Conservation (phyloP, 2,888 invertebrate species). For the Podabrus alpinus region DNA sequence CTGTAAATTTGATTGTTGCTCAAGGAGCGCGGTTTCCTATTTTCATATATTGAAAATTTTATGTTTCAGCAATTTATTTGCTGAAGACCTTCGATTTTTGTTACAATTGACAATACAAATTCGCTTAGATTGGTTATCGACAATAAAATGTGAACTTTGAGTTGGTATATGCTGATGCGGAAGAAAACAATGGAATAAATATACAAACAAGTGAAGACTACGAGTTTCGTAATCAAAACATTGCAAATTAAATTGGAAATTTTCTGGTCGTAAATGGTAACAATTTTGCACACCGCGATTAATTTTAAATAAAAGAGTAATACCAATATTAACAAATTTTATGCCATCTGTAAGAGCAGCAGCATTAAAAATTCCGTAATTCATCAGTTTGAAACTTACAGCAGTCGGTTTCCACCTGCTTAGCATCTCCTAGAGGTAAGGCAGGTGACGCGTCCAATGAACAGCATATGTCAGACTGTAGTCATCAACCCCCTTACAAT, state of each 20-base stretch:
- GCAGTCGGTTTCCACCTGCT: conserved; percentile 27
- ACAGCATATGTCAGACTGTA: conserved; percentile 21
- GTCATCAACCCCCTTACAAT: conserved; percentile 6
- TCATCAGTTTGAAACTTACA: conserved; percentile 5
- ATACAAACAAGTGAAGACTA: neutral
- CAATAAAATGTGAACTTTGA: neutral
- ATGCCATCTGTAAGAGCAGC: neutral
- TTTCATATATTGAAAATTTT: neutral
- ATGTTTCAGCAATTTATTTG: neutral
- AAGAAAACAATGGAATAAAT: neutral
- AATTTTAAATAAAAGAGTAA: neutral
- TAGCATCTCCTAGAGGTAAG: conserved; percentile 30
- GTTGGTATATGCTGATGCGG: neutral
- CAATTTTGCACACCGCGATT: neutral
- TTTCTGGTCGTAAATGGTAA: too few species aligned
- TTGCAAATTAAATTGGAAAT: neutral
- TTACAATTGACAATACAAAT: neutral
- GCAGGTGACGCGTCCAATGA: conserved; percentile 27
- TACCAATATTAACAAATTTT: conserved; percentile 3
- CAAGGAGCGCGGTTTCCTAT: neutral
- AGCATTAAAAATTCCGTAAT: conserved; percentile 10
- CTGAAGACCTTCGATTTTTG: neutral
- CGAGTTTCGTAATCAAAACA: neutral
- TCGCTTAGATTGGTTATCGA: neutral
- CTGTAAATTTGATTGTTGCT: neutral